Base-by-base conservation (phyloP, 2,888 invertebrate genomes). In the Trilocha varians region DNA sequence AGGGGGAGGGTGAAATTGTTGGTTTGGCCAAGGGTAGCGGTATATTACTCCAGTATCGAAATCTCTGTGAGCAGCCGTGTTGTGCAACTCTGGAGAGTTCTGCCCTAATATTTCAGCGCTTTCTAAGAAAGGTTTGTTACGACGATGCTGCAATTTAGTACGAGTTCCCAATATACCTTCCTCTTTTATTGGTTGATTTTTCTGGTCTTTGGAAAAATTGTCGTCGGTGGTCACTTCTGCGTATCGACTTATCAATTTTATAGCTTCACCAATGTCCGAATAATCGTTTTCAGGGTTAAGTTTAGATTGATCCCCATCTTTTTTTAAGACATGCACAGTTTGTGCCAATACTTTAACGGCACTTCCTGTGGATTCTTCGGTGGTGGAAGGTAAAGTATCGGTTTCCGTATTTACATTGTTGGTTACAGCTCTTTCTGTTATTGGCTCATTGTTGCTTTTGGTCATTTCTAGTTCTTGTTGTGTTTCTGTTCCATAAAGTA, bases 171-270 rank as follows among this genome's bases (percentile, higher is more conserved):
- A 59, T 53, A 83, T 56, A 46, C 68, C 65, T 37, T 82, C 83
- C 36, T 83, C 84, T 47, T 63, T 64, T n/a, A 59, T 56, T 32
- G 57, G 57, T 46, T 59, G 49, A 52, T 71, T 76, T 50, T 73
- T 78, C 53, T 72, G 65, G 52, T 78, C 74, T 70, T 80, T 83
- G 50, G 72, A 54, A 61, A 75, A 85, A 55, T 74, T 82, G 51
- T 85, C 85, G 52, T 85, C 85, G 32, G 85, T 85, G 17, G 83
- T 83, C 33, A 85, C 85, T 63, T 84, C 85, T 32, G 85, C 85
- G 56, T 80, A 85, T 48, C 85, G 70, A 54, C 85, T 85, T 52
- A 85, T 85, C 38, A 85, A 57, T 63, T 84, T 85, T 41, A 85
- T 84, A 47, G 85, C 84, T 65, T 85, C 84, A 45, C 84, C 84